Evolutionary conservation across 2,888 invertebrate species (phyloP).

Genomic region (Corythucha ciliata): DNA sequence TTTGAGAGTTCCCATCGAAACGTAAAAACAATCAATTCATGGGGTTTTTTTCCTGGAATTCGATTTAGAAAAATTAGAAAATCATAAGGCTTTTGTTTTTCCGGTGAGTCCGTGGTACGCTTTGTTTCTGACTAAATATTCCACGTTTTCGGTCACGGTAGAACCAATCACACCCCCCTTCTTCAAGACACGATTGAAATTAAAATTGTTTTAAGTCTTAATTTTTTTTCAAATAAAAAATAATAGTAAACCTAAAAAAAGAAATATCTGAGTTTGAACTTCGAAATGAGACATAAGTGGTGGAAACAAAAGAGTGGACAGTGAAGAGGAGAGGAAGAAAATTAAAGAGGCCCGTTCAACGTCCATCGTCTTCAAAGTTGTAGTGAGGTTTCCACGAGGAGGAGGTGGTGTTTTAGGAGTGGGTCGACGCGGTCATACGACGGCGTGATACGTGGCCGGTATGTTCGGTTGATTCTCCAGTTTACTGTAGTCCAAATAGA

Average conservation of each 20-base stretch:
- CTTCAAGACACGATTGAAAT: constrained; percentile 6
- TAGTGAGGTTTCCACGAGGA: constrained; percentile 13
- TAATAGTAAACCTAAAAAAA: neutral
- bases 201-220: constrained; percentile 1
- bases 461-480: constrained; percentile 85
- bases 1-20: too few relatives aligned
- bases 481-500: constrained; percentile 97
- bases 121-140: too few relatives aligned
- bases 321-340: constrained; percentile 7
- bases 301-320: too few relatives aligned
- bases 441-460: constrained; percentile 42
- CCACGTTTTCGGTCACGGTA: too few relatives aligned
- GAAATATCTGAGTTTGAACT: constrained; percentile 8
- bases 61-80: too few relatives aligned
- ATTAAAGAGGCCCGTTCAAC: constrained; percentile 12
- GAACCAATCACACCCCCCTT: too few relatives aligned
- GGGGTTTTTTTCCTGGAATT: too few relatives aligned
- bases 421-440: constrained; percentile 32
- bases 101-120: too few relatives aligned
- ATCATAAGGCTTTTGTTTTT: too few relatives aligned
- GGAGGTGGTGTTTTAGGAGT: constrained; percentile 11
- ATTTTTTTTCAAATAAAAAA: neutral
- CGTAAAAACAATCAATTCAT: too few relatives aligned
- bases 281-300: too few relatives aligned
- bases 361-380: too few relatives aligned